A percentile compares a stretch with the other conserved stretches of the same genome.
These are phyloP conservation scores for Psittacula derbiana DNA, from an alignment of 2,797 vertebrate species.

Conservation along the genomic window DNA sequence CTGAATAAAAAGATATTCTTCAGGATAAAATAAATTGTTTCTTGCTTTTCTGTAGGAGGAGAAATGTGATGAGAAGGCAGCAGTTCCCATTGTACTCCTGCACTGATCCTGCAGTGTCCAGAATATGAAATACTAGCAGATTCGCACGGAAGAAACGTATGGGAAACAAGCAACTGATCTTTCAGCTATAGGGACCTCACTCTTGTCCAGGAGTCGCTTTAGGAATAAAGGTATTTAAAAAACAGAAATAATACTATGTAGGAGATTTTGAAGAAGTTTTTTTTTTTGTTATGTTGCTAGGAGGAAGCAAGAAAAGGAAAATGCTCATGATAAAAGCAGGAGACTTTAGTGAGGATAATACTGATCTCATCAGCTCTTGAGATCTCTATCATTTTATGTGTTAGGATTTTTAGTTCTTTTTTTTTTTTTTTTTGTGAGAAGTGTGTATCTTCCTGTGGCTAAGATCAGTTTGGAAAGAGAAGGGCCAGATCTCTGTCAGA, in stretches of 20 bases:
- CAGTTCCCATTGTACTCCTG: background rate
- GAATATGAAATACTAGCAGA: background rate
- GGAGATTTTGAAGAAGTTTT: background rate
- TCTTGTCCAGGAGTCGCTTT: background rate
- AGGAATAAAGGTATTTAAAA: background rate
- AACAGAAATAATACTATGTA: background rate
- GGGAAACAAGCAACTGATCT: background rate
- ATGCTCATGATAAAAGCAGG: background rate
- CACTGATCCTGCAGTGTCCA: background rate
- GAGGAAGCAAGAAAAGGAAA: background rate
- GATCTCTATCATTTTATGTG: background rate
- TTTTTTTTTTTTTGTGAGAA: background rate
- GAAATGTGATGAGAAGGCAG: background rate
- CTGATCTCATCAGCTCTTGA: background rate
- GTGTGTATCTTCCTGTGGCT: background rate
- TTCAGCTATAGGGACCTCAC: background rate
- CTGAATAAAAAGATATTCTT: background rate
- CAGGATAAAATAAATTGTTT: background rate
- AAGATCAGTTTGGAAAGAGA: background rate
- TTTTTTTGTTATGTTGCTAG: background rate
- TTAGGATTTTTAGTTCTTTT: background rate
- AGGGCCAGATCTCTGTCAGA: background rate
- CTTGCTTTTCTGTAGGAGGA: background rate
- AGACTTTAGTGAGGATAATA: background rate
- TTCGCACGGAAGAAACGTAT: background rate